A percentile compares a stretch with the other conserved stretches of the same genome.
Evolutionary conservation across 1,140 invertebrate species (phyloP).

Genomic region (Campoletis sonorensis): DNA sequence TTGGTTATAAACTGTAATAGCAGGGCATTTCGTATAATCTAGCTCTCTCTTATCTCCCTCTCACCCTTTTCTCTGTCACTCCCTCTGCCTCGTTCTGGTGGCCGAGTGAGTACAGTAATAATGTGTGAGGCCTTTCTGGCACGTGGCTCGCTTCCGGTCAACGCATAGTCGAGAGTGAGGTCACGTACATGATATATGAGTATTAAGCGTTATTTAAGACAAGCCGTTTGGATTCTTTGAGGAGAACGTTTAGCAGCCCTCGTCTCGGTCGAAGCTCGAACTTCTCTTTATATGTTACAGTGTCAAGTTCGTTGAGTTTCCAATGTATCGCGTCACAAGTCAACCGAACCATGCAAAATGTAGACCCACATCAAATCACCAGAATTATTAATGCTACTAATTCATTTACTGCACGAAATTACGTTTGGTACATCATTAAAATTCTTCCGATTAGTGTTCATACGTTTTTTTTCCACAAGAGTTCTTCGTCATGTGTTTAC

Average conservation of each 20-base stretch:
- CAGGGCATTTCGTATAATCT: constrained; percentile 5
- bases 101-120: neutral
- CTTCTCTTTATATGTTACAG: constrained; percentile 3
- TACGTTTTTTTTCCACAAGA: too few relatives aligned
- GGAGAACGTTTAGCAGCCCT: constrained; percentile 1
- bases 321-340: neutral
- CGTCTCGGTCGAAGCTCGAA: constrained; percentile 12
- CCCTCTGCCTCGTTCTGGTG: neutral
- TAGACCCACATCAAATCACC: too few relatives aligned
- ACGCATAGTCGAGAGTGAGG: constrained; percentile 35
- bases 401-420: too few relatives aligned
- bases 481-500: too few relatives aligned
- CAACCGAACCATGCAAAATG: too few relatives aligned
- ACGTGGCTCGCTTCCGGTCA: constrained; percentile 53
- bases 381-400: too few relatives aligned
- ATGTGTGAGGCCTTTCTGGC: constrained; percentile 47
- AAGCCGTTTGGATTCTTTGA: constrained; percentile 32
- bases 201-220: constrained; percentile 41
- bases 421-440: too few relatives aligned
- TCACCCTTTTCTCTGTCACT: neutral
- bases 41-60: constrained; percentile 15
- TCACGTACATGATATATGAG: constrained; percentile 39
- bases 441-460: too few relatives aligned
- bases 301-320: constrained; percentile 24
- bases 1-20: constrained; percentile 17